Evolutionary conservation across 2,797 vertebrate genomes (phyloP).

Genomic region (Parambassis ranga): DNA sequence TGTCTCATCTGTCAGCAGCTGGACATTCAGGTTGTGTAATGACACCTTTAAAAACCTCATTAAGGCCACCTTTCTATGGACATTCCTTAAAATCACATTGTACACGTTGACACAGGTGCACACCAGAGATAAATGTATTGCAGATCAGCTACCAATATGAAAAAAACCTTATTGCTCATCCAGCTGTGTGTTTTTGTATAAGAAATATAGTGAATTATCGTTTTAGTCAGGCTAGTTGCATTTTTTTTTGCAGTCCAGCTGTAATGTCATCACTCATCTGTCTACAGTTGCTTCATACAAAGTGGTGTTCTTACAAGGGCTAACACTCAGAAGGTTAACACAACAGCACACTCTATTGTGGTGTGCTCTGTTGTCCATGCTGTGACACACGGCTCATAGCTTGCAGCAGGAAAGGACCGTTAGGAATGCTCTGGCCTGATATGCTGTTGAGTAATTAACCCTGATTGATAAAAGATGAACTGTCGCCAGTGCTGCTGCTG

Average conservation of each 20-base stretch:
- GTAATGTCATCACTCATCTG: slow-evolving; percentile 54
- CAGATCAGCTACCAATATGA: slow-evolving; percentile 42
- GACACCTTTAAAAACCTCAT: slow-evolving; percentile 64
- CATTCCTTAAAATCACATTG: slow-evolving; percentile 52
- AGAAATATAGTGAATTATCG: neutral
- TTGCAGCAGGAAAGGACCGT: slow-evolving; percentile 53
- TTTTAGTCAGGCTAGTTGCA: neutral
- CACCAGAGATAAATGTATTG: slow-evolving; percentile 42
- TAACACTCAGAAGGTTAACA: no score
- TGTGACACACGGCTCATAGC: slow-evolving; percentile 31
- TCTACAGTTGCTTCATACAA: slow-evolving; percentile 43
- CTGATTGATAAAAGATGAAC: slow-evolving; percentile 84
- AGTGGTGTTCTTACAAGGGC: slow-evolving; percentile 16
- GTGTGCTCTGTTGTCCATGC: slow-evolving; percentile 35
- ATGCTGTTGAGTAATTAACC: slow-evolving; percentile 82
- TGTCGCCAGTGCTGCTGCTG: slow-evolving; percentile 31
- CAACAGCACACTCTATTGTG: slow-evolving; percentile 64
- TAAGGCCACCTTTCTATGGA: slow-evolving; percentile 50
- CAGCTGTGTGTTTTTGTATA: slow-evolving; percentile 3
- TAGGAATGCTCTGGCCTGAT: slow-evolving; percentile 76
- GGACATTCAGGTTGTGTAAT: slow-evolving; percentile 47
- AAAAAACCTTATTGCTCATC: slow-evolving; percentile 25
- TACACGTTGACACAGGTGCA: slow-evolving; percentile 61
- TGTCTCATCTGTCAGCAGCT: slow-evolving; percentile 58
- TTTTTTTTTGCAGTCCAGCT: slow-evolving; percentile 33